Evolutionary conservation across 2,113 vertebrate genomes (phyloP).

Genomic region (Gopherus flavomarginatus): DNA sequence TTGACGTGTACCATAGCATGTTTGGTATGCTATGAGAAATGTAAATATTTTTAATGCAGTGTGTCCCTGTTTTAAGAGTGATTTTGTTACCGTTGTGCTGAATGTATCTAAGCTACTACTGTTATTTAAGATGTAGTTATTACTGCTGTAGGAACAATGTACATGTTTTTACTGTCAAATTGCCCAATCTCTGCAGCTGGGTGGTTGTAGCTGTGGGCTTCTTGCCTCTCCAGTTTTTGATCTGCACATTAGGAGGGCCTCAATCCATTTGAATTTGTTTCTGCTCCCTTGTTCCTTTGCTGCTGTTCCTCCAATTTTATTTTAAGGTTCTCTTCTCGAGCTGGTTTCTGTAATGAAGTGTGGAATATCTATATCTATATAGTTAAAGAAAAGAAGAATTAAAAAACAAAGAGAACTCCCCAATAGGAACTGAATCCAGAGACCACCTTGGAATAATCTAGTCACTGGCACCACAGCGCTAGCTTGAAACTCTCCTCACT

Average conservation of each 20-base stretch:
- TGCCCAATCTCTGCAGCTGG: no score
- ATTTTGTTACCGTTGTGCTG: background rate
- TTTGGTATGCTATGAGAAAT: background rate
- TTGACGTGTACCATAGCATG: background rate
- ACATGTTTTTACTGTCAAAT: no score
- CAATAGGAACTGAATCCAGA: no score
- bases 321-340: background rate
- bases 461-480: no score
- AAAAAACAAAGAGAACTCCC: no score
- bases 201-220: no score
- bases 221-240: background rate
- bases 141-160: no score
- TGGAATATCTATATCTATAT: no score
- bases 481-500: no score
- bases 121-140: background rate
- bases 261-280: background rate
- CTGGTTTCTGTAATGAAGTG: background rate
- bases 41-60: background rate
- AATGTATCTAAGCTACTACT: accelerated
- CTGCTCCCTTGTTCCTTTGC: background rate
- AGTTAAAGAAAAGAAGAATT: no score
- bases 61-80: background rate
- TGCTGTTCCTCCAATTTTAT: background rate
- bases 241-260: background rate
- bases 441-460: no score